Conservation (phyloP, 2,113 vertebrate genomes). For the Lutjanus erythropterus region DNA sequence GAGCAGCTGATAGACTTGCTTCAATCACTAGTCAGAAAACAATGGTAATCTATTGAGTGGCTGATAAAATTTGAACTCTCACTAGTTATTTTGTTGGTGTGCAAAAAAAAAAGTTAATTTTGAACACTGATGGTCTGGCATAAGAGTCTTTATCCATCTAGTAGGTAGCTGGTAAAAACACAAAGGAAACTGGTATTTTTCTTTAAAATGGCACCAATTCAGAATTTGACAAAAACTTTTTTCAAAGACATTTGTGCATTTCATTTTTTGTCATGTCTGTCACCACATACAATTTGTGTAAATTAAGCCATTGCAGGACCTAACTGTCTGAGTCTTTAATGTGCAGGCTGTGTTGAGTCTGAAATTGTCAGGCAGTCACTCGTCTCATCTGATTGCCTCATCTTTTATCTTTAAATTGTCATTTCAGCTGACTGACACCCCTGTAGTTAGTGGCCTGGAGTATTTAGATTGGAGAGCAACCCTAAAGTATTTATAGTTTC, state of each 20-base stretch:
- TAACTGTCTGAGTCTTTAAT: too few relatives aligned
- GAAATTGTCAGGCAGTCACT: slow-evolving; percentile 48
- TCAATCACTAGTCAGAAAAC: too few relatives aligned
- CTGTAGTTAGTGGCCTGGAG: slow-evolving; percentile 68
- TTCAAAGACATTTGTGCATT: background rate
- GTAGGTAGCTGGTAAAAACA: background rate
- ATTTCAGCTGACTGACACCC: slow-evolving; percentile 77
- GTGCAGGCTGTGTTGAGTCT: slow-evolving; percentile 22
- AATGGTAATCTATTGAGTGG: too few relatives aligned
- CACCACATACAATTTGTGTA: slow-evolving; percentile 6
- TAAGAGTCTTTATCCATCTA: background rate
- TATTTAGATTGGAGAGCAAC: slow-evolving; percentile 57
- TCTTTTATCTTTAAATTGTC: slow-evolving; percentile 68
- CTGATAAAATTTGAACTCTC: too few relatives aligned
- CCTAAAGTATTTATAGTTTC: slow-evolving; percentile 79
- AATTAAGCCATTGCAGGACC: slow-evolving; percentile 3
- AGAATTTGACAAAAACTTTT: slow-evolving; percentile 6
- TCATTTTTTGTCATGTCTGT: slow-evolving; percentile 6
- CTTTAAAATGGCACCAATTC: background rate
- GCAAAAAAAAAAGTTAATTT: too few relatives aligned
- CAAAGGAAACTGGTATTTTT: background rate
- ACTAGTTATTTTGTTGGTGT: too few relatives aligned
- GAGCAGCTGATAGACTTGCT: too few relatives aligned
- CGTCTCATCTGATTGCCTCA: slow-evolving; percentile 57
- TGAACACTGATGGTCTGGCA: too few relatives aligned